Conservation (phyloP, 1,140 invertebrate genomes). For the Panulirus ornatus region DNA sequence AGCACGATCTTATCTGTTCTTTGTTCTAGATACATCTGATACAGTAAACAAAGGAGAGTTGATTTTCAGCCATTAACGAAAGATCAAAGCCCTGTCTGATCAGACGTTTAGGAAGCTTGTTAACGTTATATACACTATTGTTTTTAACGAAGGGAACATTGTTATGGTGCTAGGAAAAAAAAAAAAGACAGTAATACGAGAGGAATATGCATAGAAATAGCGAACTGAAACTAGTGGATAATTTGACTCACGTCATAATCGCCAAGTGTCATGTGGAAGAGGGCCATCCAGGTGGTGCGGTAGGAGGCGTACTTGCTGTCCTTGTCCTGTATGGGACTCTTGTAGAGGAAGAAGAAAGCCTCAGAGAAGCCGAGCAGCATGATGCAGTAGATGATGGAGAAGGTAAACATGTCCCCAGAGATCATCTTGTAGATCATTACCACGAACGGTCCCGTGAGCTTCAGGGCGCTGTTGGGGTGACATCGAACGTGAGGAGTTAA, state of each 20-base stretch:
- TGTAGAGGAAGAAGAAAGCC: conserved; percentile 97
- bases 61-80: no score
- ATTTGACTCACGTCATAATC: conserved; percentile 95
- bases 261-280: conserved; percentile 98
- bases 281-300: conserved; percentile 95
- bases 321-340: conserved; percentile 86
- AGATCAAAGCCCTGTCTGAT: no score
- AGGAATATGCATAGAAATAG: neutral
- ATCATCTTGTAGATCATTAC: conserved; percentile 99
- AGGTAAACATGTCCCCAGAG: conserved; percentile 97
- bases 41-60: no score
- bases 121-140: no score
- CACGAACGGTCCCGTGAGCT: conserved; percentile 96
- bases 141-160: no score
- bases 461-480: conserved; percentile 86
- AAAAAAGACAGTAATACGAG: neutral
- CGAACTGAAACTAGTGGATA: neutral
- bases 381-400: conserved; percentile 96
- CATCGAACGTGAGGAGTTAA: neutral
- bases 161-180: no score
- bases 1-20: no score
- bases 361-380: conserved; percentile 96
- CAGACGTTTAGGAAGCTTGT: no score
- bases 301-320: conserved; percentile 90
- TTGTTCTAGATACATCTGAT: no score